These are phyloP conservation scores for Musca domestica DNA, from an alignment of 1,140 invertebrate species.

Conservation along the genomic window DNA sequence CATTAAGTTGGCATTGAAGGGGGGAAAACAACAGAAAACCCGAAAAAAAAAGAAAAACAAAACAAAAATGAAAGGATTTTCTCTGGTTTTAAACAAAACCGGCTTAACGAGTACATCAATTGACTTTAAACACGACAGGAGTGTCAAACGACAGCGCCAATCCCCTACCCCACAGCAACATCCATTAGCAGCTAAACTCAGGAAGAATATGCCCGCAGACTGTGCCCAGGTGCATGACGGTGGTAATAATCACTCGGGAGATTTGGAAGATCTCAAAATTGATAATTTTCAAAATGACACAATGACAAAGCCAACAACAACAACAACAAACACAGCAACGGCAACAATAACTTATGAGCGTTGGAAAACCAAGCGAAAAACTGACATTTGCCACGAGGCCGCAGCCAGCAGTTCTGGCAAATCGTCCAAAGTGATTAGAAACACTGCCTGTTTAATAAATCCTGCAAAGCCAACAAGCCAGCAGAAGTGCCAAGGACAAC, in stretches of 20 bases:
- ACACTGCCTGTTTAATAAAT: no score
- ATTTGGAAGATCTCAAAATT: background rate
- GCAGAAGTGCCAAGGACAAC: background rate
- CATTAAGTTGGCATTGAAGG: background rate
- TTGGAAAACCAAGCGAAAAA: background rate
- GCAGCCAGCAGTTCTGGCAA: no score
- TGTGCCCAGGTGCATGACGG: background rate
- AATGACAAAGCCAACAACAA: no score
- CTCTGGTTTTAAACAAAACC: no score
- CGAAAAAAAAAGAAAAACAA: background rate
- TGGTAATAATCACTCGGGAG: background rate
- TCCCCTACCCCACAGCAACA: no score
- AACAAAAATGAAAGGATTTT: conserved; percentile 12
- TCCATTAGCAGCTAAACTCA: no score
- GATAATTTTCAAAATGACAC: no score
- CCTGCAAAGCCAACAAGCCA: background rate
- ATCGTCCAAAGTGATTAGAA: no score
- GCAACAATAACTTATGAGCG: background rate
- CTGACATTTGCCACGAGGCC: background rate
- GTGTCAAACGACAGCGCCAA: no score
- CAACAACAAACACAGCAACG: conserved; percentile 9
- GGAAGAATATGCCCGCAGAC: background rate
- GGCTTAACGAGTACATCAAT: no score
- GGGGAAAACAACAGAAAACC: background rate
- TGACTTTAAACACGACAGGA: no score